Conservation (phyloP, 2,797 vertebrate genomes). For the Uromys caudimaculatus region DNA sequence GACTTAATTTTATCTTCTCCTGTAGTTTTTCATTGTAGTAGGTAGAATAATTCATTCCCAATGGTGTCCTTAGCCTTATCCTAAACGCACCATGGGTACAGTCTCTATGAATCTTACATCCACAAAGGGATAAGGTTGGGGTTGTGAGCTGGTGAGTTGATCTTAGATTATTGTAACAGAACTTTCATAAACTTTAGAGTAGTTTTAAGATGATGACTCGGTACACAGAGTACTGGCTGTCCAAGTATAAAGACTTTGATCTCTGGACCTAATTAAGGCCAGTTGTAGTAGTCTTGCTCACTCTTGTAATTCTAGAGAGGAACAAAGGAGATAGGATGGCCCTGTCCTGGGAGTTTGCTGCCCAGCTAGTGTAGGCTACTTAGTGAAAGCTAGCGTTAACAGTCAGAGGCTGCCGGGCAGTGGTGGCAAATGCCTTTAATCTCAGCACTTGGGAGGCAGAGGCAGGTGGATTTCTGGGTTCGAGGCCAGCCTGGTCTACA, state of each 20-base stretch:
- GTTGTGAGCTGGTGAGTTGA: background rate
- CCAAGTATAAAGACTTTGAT: background rate
- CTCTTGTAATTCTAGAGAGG: background rate
- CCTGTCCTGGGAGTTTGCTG: background rate
- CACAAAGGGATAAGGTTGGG: background rate
- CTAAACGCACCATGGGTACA: background rate
- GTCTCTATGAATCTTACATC: background rate
- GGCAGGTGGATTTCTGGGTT: too few species aligned
- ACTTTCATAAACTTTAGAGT: background rate
- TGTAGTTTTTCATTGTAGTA: background rate
- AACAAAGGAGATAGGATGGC: background rate
- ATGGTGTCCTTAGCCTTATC: background rate
- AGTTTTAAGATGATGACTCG: background rate
- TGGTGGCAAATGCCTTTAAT: too few species aligned
- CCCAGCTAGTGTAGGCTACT: background rate
- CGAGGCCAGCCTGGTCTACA: too few species aligned
- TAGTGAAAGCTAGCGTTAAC: background rate
- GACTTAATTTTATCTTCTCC: background rate
- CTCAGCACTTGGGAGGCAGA: too few species aligned
- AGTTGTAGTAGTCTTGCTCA: background rate
- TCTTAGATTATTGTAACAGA: background rate
- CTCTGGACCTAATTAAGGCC: background rate
- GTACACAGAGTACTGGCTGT: background rate
- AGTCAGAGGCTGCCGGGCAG: too few species aligned
- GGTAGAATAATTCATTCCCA: background rate